A percentile compares a stretch with the other conserved stretches of the same genome.
Conservation (phyloP, 2,888 invertebrate species). For the Bombylius discolor region DNA sequence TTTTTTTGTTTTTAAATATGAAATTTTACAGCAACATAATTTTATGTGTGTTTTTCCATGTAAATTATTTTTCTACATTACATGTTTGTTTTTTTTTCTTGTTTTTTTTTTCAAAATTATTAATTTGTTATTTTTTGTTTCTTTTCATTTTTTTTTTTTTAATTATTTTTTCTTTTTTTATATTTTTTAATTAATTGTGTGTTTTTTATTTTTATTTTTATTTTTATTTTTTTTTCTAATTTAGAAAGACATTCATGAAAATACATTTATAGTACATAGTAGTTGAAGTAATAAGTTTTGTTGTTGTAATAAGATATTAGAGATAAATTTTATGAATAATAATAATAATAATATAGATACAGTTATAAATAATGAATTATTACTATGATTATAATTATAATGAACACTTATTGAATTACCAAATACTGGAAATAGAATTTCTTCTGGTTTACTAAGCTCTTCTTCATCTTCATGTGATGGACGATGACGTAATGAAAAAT, state of each 20-base stretch:
- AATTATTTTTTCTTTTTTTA: neutral
- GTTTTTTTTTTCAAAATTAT: too few species aligned
- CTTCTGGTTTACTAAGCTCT: slow-evolving; percentile 36
- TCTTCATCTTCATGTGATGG: slow-evolving; percentile 33
- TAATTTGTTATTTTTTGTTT: neutral
- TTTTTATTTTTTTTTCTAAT: slow-evolving; percentile 1
- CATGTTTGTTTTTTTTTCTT: too few species aligned
- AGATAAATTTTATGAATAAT: too few species aligned
- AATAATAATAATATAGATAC: too few species aligned
- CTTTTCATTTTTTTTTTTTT: slow-evolving; percentile 1
- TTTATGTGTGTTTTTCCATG: too few species aligned
- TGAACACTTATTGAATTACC: slow-evolving; percentile 16
- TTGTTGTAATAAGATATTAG: too few species aligned
- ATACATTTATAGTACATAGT: slow-evolving; percentile 4
- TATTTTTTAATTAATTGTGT: slow-evolving; percentile 1
- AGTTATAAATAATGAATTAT: neutral
- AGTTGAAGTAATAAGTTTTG: too few species aligned
- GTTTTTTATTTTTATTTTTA: slow-evolving; percentile 2
- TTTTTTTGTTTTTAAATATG: too few species aligned
- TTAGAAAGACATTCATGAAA: slow-evolving; percentile 9
- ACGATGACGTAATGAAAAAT: slow-evolving; percentile 35
- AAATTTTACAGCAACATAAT: too few species aligned
- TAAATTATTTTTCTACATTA: too few species aligned
- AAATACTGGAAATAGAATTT: slow-evolving; percentile 37
- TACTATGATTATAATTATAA: neutral